Percentiles rank a stretch among this genome's conserved stretches.
Conservation (phyloP, 2,113 vertebrate genomes). For the Neofelis nebulosa region DNA sequence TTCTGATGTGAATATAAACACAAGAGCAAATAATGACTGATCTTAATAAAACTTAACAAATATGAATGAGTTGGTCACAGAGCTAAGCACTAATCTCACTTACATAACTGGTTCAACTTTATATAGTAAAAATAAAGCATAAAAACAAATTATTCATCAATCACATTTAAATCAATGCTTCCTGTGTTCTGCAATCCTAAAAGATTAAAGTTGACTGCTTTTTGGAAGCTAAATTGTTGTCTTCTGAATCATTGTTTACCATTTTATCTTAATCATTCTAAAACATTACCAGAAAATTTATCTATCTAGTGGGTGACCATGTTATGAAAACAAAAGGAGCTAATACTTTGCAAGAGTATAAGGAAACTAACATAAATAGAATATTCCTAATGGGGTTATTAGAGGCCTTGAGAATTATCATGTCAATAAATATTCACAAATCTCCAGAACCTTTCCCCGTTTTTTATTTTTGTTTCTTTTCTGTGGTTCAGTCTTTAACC, state of each 20-base stretch:
- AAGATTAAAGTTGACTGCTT: not conserved
- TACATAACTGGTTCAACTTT: not conserved
- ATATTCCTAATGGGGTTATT: not conserved
- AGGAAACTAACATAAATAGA: constrained; percentile 6
- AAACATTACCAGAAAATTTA: constrained; percentile 10
- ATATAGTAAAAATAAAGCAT: not conserved
- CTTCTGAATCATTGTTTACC: not conserved
- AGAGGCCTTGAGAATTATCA: not conserved
- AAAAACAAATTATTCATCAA: constrained; percentile 36
- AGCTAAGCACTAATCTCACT: not conserved
- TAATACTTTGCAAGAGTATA: constrained; percentile 21
- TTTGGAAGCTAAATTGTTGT: not conserved
- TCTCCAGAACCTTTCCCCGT: not conserved
- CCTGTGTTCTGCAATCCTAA: constrained; percentile 9
- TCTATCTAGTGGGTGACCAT: not conserved
- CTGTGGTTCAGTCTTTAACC: not conserved
- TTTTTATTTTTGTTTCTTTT: not conserved
- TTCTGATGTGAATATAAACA: constrained; percentile 18
- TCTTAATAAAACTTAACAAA: constrained; percentile 26
- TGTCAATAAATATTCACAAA: not conserved
- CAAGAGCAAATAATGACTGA: not conserved
- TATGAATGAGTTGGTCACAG: not conserved
- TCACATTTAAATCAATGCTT: constrained; percentile 25
- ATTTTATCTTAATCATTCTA: not conserved
- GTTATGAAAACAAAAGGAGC: constrained; percentile 16